Conservation (phyloP, 2,797 vertebrate genomes). For the Anas bahamensis region DNA sequence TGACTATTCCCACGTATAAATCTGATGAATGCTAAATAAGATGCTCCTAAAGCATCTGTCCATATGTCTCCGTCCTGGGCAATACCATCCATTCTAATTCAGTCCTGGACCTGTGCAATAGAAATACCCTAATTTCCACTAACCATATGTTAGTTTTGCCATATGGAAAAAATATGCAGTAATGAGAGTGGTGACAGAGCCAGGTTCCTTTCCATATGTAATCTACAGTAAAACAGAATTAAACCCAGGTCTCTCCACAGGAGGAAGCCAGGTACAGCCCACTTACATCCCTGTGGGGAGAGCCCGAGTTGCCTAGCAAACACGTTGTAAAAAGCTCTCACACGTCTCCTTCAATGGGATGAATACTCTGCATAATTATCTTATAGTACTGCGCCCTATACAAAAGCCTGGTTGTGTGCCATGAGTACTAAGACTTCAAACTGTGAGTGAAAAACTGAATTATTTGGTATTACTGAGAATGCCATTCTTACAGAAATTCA, state of each 20-base stretch:
- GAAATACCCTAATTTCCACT: conserved; percentile 19
- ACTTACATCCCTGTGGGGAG: neutral
- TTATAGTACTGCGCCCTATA: neutral
- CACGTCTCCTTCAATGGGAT: neutral
- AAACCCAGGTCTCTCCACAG: neutral
- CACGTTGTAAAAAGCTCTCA: neutral
- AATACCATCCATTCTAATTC: neutral
- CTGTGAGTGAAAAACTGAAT: neutral
- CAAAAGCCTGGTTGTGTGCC: neutral
- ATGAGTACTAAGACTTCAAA: neutral
- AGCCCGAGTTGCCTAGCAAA: neutral
- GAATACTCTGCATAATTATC: conserved; percentile 1
- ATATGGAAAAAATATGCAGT: conserved; percentile 28
- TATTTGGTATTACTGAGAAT: conserved; percentile 10
- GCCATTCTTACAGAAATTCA: conserved; percentile 2
- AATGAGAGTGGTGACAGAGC: conserved; percentile 16
- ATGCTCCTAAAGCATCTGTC: conserved; percentile 6
- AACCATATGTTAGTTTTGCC: conserved; percentile 35
- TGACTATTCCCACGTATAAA: neutral
- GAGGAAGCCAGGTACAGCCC: neutral
- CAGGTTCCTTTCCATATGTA: neutral
- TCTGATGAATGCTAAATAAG: conserved; percentile 19
- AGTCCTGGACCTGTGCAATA: neutral
- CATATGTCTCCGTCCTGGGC: neutral
- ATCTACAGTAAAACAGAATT: neutral